phyloP scores from a whole-genome alignment of 2,797 vertebrate species.

The Siniperca scherzeri region DNA sequence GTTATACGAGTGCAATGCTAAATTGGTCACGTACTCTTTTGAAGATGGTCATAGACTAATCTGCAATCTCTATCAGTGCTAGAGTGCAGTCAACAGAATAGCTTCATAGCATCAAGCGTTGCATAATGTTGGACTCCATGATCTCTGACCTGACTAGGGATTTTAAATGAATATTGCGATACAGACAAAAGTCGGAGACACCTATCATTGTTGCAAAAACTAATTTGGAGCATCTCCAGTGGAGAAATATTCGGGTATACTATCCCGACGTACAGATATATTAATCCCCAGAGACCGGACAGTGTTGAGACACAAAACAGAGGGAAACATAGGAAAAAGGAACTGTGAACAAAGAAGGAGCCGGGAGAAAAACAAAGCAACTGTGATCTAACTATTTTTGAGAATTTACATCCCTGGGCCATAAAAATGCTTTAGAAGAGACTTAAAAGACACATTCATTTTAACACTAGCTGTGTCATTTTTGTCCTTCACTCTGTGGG shows the following conservation, averaged over 20 bases:
- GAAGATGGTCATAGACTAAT: not conserved
- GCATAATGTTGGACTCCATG: not conserved
- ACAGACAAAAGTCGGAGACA: slow-evolving; percentile 10
- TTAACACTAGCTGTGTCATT: slow-evolving; percentile 14
- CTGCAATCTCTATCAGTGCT: not conserved
- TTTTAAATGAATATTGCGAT: not conserved
- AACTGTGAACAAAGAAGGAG: not conserved
- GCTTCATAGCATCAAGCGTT: not conserved
- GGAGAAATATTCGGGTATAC: not conserved
- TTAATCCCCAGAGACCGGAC: not conserved
- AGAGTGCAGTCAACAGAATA: not conserved
- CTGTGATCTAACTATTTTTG: slow-evolving; percentile 27
- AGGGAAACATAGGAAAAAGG: not conserved
- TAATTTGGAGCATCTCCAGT: not conserved
- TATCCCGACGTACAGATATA: not conserved
- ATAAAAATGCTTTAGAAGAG: slow-evolving; percentile 17
- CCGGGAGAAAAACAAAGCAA: not conserved
- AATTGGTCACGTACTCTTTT: not conserved
- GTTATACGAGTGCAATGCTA: no score
- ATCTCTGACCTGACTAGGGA: not conserved
- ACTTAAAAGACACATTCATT: slow-evolving; percentile 27
- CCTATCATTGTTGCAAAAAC: not conserved
- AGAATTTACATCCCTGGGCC: slow-evolving; percentile 33
- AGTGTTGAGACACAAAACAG: slow-evolving; percentile 1
- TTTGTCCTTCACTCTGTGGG: slow-evolving; percentile 26